Evolutionary conservation across 53 echinoderm and acorn worm genomes (phyloP).

Genomic region (Paracentrotus lividus): DNA sequence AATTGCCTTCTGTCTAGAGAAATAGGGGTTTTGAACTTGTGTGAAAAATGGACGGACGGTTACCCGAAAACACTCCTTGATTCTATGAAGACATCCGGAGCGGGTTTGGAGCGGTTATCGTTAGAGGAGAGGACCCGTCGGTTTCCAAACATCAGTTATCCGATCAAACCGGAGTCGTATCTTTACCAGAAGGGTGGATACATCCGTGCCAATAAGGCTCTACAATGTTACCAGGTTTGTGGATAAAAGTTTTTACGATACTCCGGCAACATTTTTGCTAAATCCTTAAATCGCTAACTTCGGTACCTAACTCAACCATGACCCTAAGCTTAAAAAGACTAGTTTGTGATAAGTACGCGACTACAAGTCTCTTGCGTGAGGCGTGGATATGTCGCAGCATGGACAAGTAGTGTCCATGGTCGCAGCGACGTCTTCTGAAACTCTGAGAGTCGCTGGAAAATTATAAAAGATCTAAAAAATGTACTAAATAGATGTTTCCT

Average conservation of each 20-base stretch:
- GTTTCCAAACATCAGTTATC: conserved; percentile 32
- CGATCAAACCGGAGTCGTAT: conserved; percentile 3
- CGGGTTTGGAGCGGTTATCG: background rate
- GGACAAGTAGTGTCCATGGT: too few relatives aligned
- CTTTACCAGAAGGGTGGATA: conserved; percentile 39
- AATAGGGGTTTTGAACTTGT: background rate
- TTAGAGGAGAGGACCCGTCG: background rate
- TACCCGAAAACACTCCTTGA: background rate
- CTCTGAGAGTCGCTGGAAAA: too few relatives aligned
- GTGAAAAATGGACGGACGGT: background rate
- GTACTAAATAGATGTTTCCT: too few relatives aligned
- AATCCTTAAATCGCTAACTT: too few relatives aligned
- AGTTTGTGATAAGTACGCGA: too few relatives aligned
- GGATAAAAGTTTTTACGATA: background rate
- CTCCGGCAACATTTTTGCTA: too few relatives aligned
- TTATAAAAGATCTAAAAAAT: too few relatives aligned
- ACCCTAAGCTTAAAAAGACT: too few relatives aligned
- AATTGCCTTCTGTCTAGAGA: background rate
- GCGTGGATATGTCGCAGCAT: too few relatives aligned
- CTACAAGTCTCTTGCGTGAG: too few relatives aligned
- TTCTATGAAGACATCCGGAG: conserved; percentile 10
- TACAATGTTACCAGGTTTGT: background rate
- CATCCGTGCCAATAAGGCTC: conserved; percentile 46
- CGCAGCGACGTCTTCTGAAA: too few relatives aligned
- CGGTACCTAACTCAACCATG: too few relatives aligned